A percentile compares a stretch with the other conserved stretches of the same genome.
Evolutionary conservation across 2,888 invertebrate genomes (phyloP).

Genomic region (Coelogynopora nodosa): DNA sequence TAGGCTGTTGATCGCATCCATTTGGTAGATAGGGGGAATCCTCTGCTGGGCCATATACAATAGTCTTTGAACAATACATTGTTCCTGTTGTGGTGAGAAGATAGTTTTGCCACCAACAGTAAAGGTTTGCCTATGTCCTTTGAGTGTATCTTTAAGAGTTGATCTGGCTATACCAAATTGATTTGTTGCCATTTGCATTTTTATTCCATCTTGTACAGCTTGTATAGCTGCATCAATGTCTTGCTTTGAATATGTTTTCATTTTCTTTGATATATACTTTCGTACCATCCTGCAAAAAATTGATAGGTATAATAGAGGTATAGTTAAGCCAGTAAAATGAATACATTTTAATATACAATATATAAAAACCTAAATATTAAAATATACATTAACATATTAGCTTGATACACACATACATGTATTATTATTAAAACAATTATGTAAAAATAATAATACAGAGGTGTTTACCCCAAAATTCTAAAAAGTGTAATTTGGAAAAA

Average conservation of each 20-base stretch:
- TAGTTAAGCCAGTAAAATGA: background rate
- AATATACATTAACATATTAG: background rate
- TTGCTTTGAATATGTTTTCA: background rate
- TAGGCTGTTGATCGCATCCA: background rate
- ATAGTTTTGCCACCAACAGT: background rate
- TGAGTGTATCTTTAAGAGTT: background rate
- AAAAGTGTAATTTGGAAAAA: background rate
- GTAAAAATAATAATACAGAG: too few relatives aligned
- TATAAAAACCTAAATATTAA: background rate
- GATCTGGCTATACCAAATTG: constrained; percentile 2
- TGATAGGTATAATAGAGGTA: background rate
- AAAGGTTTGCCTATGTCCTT: background rate
- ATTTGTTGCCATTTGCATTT: constrained; percentile 1
- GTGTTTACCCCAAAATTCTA: too few relatives aligned
- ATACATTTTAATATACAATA: background rate
- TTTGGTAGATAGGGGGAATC: background rate
- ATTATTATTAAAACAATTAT: constrained; percentile 1
- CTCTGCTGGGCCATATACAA: background rate
- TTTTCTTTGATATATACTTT: constrained; percentile 16
- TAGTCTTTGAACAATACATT: background rate
- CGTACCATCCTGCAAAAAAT: background rate
- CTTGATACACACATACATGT: background rate
- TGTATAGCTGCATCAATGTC: background rate
- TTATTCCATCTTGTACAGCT: background rate
- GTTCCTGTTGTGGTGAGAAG: background rate